Evolutionary conservation across 2,113 vertebrate species (phyloP).

Genomic region (Eptatretus burgeri): DNA sequence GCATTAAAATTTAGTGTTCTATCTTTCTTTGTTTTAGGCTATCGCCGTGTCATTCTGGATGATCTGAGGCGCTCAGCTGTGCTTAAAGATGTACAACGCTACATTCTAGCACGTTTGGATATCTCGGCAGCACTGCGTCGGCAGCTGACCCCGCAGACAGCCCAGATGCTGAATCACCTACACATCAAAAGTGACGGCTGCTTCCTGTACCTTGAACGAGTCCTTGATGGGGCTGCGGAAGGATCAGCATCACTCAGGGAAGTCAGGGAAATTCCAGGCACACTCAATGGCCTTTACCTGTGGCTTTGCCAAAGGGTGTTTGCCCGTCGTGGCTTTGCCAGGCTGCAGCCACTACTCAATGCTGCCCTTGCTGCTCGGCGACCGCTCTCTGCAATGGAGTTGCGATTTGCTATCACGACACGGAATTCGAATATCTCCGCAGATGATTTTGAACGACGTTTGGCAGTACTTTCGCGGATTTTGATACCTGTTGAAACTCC

Average conservation of each 20-base stretch:
- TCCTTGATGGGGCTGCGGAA: slow-evolving; percentile 25
- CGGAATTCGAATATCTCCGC: slow-evolving; percentile 14
- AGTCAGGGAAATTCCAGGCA: slow-evolving; percentile 34
- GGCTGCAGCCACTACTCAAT: slow-evolving; percentile 23
- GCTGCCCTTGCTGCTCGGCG: slow-evolving; percentile 19
- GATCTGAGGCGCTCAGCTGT: slow-evolving; percentile 25
- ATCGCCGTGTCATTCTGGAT: slow-evolving; percentile 25
- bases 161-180: slow-evolving; percentile 33
- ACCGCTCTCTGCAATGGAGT: slow-evolving; percentile 17
- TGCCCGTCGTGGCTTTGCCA: slow-evolving; percentile 19
- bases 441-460: slow-evolving; percentile 19
- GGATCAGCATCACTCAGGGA: slow-evolving; percentile 23
- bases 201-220: slow-evolving; percentile 31
- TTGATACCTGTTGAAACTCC: slow-evolving; percentile 16
- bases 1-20: no score
- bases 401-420: slow-evolving; percentile 20
- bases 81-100: slow-evolving; percentile 30
- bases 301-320: slow-evolving; percentile 41
- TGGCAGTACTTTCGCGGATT: slow-evolving; percentile 18
- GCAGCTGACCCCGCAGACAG: slow-evolving; percentile 28
- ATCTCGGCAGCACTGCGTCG: slow-evolving; percentile 21
- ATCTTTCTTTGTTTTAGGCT: slow-evolving; percentile 15
- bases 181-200: slow-evolving; percentile 40
- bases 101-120: slow-evolving; percentile 32
- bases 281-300: slow-evolving; percentile 33